phyloP scores from a whole-genome alignment of 2,888 invertebrate genomes.

The Eretmocerus hayati region DNA sequence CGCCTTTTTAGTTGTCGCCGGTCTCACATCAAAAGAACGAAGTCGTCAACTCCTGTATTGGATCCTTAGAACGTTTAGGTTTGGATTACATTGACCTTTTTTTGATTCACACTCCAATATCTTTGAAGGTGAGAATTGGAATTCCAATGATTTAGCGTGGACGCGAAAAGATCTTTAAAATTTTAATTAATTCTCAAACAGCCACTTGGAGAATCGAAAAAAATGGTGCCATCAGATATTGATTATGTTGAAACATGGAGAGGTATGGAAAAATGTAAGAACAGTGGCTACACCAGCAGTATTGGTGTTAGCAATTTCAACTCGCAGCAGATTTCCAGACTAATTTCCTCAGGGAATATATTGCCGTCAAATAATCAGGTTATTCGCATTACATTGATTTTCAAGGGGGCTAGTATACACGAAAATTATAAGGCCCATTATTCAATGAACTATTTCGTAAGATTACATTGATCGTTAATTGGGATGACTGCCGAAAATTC shows the following conservation, averaged over 20 bases:
- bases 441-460: no score
- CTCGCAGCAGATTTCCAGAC: constrained; percentile 59
- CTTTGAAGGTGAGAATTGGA: constrained; percentile 43
- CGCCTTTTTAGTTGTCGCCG: constrained; percentile 53
- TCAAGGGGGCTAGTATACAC: no score
- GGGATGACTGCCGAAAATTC: no score
- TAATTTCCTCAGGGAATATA: constrained; percentile 54
- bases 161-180: neutral
- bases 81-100: constrained; percentile 56
- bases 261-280: constrained; percentile 66
- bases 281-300: constrained; percentile 57
- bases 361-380: constrained; percentile 61
- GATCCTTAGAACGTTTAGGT: constrained; percentile 47
- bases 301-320: constrained; percentile 81
- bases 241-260: constrained; percentile 71
- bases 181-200: neutral
- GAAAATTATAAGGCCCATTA: no score
- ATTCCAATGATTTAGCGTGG: no score
- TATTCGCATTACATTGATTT: no score
- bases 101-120: constrained; percentile 57
- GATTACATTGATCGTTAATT: no score
- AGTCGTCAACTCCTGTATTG: constrained; percentile 50
- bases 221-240: constrained; percentile 45
- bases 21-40: constrained; percentile 54
- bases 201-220: constrained; percentile 30